These are phyloP conservation scores for Tenrec ecaudatus DNA, from an alignment of 2,113 vertebrate species.

Conservation along the genomic window DNA sequence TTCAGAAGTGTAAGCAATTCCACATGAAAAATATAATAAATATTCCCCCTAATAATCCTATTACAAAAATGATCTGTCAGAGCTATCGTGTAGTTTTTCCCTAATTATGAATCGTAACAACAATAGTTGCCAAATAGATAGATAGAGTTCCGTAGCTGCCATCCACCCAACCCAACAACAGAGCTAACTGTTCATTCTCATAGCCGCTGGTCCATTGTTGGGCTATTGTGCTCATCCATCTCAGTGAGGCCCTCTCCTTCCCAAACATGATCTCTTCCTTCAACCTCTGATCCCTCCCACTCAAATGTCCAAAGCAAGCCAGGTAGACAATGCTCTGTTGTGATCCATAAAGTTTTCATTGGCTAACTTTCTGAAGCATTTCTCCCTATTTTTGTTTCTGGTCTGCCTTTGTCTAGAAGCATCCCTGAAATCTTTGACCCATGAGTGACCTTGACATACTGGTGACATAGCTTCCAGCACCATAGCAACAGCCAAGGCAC, in stretches of 20 bases:
- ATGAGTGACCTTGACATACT: not conserved
- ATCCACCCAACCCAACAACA: not conserved
- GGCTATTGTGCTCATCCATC: not conserved
- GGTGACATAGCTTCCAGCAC: not conserved
- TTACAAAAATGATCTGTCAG: conserved; percentile 1
- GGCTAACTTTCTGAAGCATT: not conserved
- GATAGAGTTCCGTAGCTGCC: not conserved
- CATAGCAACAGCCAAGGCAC: not conserved
- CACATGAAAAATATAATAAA: not conserved
- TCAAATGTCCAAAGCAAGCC: not conserved
- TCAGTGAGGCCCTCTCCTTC: not conserved
- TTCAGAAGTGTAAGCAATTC: not conserved
- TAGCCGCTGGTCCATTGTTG: not conserved
- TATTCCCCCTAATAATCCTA: not conserved
- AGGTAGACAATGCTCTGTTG: not conserved
- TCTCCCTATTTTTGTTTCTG: not conserved
- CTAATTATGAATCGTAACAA: not conserved
- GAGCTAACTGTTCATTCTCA: not conserved
- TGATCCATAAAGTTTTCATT: not conserved
- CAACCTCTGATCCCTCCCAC: not conserved
- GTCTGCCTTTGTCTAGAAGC: not conserved
- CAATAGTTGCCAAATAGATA: not conserved
- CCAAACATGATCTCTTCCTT: not conserved
- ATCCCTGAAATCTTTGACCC: not conserved
- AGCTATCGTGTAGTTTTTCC: not conserved